Conservation (phyloP, 2,113 vertebrate genomes). For the Rhipidura dahli region DNA sequence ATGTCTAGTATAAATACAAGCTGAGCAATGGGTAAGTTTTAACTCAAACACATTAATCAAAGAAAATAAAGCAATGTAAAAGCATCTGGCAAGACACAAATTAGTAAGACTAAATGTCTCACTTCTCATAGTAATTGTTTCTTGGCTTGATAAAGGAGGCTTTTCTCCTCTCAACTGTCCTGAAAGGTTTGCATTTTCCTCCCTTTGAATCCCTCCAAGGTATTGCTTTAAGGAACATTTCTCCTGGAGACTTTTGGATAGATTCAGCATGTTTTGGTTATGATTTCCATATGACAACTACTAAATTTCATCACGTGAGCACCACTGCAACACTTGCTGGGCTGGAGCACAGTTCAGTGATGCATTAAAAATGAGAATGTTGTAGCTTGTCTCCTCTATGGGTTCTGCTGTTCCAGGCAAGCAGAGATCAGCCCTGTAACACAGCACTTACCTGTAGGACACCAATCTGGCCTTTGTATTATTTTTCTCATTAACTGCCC, state of each 20-base stretch:
- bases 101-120: neutral
- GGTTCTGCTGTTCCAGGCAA: neutral
- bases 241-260: neutral
- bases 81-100: neutral
- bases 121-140: neutral
- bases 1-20: neutral
- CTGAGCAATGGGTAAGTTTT: neutral
- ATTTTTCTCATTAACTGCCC: neutral
- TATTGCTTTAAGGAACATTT: neutral
- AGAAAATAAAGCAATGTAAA: neutral
- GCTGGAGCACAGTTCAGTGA: neutral
- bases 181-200: neutral
- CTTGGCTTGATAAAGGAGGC: neutral
- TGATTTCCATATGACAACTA: neutral
- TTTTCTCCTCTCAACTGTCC: neutral
- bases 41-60: neutral
- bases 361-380: neutral
- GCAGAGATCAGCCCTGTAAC: neutral
- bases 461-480: neutral
- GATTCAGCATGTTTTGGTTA: neutral
- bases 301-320: neutral
- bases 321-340: neutral
- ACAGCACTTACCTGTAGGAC: neutral
- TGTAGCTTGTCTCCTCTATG: neutral
- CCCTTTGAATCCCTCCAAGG: neutral